phyloP scores from a whole-genome alignment of 2,888 invertebrate genomes.

The Drosophila recens region DNA sequence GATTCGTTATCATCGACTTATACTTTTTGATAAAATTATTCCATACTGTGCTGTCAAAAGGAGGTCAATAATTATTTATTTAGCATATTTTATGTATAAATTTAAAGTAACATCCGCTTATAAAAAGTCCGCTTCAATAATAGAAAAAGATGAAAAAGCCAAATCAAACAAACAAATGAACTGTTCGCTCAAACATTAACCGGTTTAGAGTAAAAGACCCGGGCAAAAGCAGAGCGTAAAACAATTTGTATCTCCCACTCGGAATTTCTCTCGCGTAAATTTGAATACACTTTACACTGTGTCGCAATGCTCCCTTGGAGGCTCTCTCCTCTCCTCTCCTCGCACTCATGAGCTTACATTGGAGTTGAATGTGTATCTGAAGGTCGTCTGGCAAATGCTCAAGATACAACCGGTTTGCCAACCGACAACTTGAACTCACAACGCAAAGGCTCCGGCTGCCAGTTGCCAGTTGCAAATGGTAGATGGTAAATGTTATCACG shows the following conservation, averaged over 20 bases:
- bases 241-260: conserved; percentile 13
- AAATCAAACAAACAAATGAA: conserved; percentile 13
- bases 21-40: neutral
- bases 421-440: conserved; percentile 28
- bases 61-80: conserved; percentile 5
- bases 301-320: conserved; percentile 11
- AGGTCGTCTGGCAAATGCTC: conserved; percentile 51
- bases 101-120: conserved; percentile 15
- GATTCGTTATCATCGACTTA: neutral
- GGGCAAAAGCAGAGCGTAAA: conserved; percentile 4
- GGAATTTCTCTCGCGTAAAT: conserved; percentile 30
- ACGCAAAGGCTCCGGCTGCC: conserved; percentile 22
- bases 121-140: conserved; percentile 10
- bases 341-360: conserved; percentile 13
- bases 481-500: conserved; percentile 27
- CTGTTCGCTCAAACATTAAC: conserved; percentile 10
- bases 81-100: neutral
- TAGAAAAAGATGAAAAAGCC: conserved; percentile 3
- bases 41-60: neutral
- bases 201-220: conserved; percentile 22
- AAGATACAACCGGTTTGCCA: conserved; percentile 51
- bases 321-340: neutral
- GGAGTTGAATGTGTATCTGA: conserved; percentile 36
- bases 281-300: conserved; percentile 28
- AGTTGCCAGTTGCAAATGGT: conserved; percentile 11